Evolutionary conservation across 2,113 vertebrate species (phyloP).

Genomic region (Thinocorus orbignyianus): DNA sequence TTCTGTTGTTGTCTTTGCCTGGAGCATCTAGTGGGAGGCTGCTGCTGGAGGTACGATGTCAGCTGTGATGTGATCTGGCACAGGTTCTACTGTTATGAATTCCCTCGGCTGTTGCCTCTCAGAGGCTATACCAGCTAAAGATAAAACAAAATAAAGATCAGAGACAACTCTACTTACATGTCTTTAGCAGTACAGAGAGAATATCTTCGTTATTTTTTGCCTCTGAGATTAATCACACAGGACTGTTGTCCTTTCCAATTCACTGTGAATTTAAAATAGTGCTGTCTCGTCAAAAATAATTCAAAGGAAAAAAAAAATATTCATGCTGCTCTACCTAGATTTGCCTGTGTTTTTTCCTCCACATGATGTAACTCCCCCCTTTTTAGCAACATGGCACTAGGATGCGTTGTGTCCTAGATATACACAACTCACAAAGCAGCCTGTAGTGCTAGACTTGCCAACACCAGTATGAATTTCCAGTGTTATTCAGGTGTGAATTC

Average conservation of each 20-base stretch:
- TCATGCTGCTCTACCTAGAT: not conserved
- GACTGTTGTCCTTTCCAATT: not conserved
- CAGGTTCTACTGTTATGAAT: not conserved
- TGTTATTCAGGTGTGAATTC: not conserved
- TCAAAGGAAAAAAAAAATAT: not conserved
- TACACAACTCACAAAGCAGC: not conserved
- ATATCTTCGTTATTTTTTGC: conserved; percentile 22
- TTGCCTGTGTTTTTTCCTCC: not conserved
- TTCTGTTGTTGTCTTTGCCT: conserved; percentile 61
- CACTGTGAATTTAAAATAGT: not conserved
- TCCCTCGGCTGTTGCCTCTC: conserved; percentile 25
- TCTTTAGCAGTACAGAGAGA: conserved; percentile 5
- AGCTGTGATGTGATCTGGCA: conserved; percentile 56
- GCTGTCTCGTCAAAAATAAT: not conserved
- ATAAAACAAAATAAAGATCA: conserved; percentile 40
- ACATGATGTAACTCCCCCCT: rapidly evolving
- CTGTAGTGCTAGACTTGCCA: rapidly evolving
- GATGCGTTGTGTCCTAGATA: not conserved
- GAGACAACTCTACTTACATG: not conserved
- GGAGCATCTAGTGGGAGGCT: not conserved
- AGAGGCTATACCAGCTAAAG: not conserved
- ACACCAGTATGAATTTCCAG: not conserved
- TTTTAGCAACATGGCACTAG: not conserved
- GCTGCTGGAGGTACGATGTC: not conserved
- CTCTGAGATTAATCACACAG: not conserved